Evolutionary conservation across 2,113 vertebrate genomes (phyloP), one percentile per base, ranked within the genome.

Genomic region (Anoplopoma fimbria): DNA sequence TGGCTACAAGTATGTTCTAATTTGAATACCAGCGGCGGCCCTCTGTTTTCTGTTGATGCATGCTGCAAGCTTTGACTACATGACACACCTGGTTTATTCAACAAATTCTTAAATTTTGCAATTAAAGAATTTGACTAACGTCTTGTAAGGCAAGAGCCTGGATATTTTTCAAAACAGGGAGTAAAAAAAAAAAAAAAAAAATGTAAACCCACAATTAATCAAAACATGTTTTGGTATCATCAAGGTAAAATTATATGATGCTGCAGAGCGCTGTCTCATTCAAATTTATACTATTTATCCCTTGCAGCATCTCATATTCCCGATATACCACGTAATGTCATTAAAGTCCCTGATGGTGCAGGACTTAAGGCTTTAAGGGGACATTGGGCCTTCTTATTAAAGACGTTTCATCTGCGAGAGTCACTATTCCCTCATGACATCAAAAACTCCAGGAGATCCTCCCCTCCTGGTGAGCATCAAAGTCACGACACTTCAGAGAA

Each of bases 391-490:
- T 51, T 49, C 6, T 29, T 27, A 36, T 36, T 61, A 34, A 67
- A 58, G 7, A 51, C 9, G 5, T 17, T 42, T 53, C n/a, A 1
- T 45, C 12, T 49, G 23, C 34, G 51, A 49, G 74, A 67, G n/a
- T 42, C 34, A 9, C 1, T 57, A 17, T 38, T 63, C 25, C 45
- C 81, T 70, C 23, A 14, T 58, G 86, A 79, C 13, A 10, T 85
- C 51, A 27, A 25, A 79, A 91, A 62, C 45, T 60, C 53, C 53
- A 65, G 29, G 57, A 82, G 90, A 89, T 78, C 93, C 92, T 93
- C 89, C 92, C 91, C 71, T 83, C 6, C 29, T 23, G 63, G 58
- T 88, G 77, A 76, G 38, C 71, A 58, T 80, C 55, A 87, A 92
- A 84, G 80, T 79, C 62, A 82, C 6, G 9, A 65, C 87, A 77